Conservation (phyloP, 2,113 vertebrate genomes). For the Neolamprologus cancellatus region DNA sequence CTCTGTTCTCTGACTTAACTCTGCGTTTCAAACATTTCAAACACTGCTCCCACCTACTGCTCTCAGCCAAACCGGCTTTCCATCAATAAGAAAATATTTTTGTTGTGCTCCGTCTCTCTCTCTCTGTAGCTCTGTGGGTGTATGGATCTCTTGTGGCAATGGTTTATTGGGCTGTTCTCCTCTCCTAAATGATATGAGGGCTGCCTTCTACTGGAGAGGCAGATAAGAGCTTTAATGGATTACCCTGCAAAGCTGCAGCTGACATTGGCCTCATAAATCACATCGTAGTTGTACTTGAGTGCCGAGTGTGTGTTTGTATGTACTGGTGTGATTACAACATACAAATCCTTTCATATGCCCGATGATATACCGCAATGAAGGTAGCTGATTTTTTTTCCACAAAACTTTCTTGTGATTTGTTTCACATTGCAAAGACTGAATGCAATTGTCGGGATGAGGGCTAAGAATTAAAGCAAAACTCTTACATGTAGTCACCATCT, state of each 20-base stretch:
- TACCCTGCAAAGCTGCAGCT: conserved; percentile 48
- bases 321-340: not conserved
- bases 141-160: conserved; percentile 1
- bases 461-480: not conserved
- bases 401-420: conserved; percentile 45
- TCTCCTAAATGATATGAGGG: conserved; percentile 26
- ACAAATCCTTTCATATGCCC: not conserved
- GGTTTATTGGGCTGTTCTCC: conserved; percentile 14
- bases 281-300: conserved; percentile 1
- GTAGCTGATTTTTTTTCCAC: conserved; percentile 22
- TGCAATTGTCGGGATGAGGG: not conserved
- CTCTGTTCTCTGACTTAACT: not conserved
- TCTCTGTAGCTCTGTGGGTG: conserved; percentile 5
- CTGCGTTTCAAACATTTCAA: not conserved
- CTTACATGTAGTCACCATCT: not conserved
- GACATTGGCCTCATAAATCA: conserved; percentile 64
- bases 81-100: conserved; percentile 32
- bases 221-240: conserved; percentile 70
- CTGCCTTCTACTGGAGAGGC: conserved; percentile 31
- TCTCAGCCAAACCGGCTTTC: not conserved
- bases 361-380: not conserved
- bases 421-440: not conserved
- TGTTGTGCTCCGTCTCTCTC: not conserved
- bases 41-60: not conserved
- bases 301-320: conserved; percentile 25